These are phyloP conservation scores for Hermaeophaga mercurialis DNA, from an alignment of 2,888 invertebrate species.

Conservation along the genomic window DNA sequence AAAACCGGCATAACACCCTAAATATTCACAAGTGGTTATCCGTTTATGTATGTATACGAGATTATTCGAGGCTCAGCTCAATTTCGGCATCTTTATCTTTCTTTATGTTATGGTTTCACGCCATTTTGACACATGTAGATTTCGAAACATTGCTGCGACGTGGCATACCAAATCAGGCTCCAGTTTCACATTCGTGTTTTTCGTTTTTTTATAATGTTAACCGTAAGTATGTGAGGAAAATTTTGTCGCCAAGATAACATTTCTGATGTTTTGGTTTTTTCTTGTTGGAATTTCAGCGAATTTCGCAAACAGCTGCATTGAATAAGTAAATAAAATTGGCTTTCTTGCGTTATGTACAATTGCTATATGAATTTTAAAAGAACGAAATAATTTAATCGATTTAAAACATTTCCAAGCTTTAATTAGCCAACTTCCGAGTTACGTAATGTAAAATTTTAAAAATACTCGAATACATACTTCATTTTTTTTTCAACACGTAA, in stretches of 20 bases:
- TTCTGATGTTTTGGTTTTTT: neutral
- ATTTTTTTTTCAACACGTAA: no score
- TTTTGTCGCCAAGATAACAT: neutral
- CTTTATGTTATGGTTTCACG: constrained; percentile 48
- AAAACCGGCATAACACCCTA: constrained; percentile 51
- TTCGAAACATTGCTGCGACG: constrained; percentile 48
- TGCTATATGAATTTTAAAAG: no score
- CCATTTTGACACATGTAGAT: constrained; percentile 48
- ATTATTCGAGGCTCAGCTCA: constrained; percentile 39
- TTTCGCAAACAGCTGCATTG: no score
- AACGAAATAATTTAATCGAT: no score
- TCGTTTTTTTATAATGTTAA: constrained; percentile 10
- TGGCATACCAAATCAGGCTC: constrained; percentile 45
- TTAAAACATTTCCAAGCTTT: no score
- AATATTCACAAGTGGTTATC: constrained; percentile 56
- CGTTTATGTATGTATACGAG: constrained; percentile 51
- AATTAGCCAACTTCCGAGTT: no score
- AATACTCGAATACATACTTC: no score
- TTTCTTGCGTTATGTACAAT: no score
- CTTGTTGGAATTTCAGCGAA: no score
- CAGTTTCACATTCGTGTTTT: constrained; percentile 18
- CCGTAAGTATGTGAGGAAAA: constrained; percentile 12
- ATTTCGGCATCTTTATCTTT: constrained; percentile 49
- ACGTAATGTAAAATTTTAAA: no score
- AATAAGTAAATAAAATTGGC: no score